Evolutionary conservation across 2,888 invertebrate species (phyloP).

Genomic region (Trilocha varians): DNA sequence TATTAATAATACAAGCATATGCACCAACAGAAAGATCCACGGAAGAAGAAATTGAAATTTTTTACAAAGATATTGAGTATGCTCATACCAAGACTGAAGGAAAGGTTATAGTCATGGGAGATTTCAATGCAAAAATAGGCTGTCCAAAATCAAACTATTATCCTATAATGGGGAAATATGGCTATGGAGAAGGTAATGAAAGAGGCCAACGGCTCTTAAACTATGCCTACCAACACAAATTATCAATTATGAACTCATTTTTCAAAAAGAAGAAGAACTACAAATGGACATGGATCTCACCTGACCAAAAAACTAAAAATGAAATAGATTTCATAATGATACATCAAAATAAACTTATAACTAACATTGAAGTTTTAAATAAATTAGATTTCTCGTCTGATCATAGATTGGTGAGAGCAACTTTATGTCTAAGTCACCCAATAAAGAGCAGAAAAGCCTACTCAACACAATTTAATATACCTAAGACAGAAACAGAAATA

Average conservation of each 20-base stretch:
- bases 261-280: slow-evolving; percentile 5
- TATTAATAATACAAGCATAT: slow-evolving; percentile 11
- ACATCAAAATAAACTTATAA: not conserved
- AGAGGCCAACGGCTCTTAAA: slow-evolving; percentile 7
- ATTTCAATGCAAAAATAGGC: slow-evolving; percentile 4
- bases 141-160: slow-evolving; percentile 1
- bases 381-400: too few species aligned
- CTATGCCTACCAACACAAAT: slow-evolving; percentile 7
- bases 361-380: too few species aligned
- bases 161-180: slow-evolving; percentile 1
- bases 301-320: slow-evolving; percentile 7
- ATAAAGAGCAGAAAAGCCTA: not conserved
- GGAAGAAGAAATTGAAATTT: slow-evolving; percentile 5
- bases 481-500: not conserved
- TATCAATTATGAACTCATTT: slow-evolving; percentile 8
- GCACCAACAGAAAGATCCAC: slow-evolving; percentile 6
- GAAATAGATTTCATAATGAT: slow-evolving; percentile 8
- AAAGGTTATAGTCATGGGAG: slow-evolving; percentile 2
- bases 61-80: slow-evolving; percentile 2
- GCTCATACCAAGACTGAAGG: not conserved
- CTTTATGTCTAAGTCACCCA: not conserved
- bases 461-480: not conserved
- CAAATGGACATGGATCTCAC: slow-evolving; percentile 11
- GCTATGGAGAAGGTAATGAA: slow-evolving; percentile 5
- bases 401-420: too few species aligned